Percentiles rank a stretch among this genome's conserved stretches.
Conservation (phyloP, 1,140 invertebrate genomes). For the Habropoda laboriosa region DNA sequence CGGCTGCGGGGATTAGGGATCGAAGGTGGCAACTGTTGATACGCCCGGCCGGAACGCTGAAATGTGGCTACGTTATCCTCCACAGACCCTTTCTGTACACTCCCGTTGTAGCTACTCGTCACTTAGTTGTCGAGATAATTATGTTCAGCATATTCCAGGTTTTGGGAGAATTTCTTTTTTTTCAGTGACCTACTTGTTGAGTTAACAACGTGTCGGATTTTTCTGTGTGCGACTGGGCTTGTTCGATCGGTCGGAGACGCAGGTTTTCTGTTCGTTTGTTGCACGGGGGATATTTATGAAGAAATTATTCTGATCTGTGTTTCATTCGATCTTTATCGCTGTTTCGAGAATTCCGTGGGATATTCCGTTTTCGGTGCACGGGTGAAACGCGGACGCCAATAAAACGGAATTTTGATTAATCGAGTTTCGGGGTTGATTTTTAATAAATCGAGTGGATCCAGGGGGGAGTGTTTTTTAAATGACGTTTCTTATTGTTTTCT, state of each 20-base stretch:
- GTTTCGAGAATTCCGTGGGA: background rate
- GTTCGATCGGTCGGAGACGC: no score
- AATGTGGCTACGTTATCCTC: constrained; percentile 40
- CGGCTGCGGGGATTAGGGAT: constrained; percentile 47
- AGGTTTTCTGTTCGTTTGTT: no score
- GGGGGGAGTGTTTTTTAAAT: background rate
- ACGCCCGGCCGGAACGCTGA: constrained; percentile 38
- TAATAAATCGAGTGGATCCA: background rate
- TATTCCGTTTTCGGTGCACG: background rate
- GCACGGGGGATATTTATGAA: background rate
- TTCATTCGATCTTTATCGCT: background rate
- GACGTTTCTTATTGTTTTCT: background rate
- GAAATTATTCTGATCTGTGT: background rate
- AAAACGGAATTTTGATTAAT: background rate
- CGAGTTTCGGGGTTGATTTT: background rate
- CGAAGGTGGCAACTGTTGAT: constrained; percentile 51
- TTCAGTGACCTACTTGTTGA: no score
- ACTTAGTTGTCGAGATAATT: constrained; percentile 16
- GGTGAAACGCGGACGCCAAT: background rate
- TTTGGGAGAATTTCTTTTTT: no score
- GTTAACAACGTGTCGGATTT: no score
- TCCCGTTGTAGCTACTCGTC: background rate
- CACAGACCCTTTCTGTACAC: background rate
- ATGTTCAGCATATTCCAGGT: background rate
- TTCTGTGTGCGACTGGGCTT: no score